Base-by-base conservation (phyloP, 2,797 vertebrate genomes). In the Rousettus madagascariensis region DNA sequence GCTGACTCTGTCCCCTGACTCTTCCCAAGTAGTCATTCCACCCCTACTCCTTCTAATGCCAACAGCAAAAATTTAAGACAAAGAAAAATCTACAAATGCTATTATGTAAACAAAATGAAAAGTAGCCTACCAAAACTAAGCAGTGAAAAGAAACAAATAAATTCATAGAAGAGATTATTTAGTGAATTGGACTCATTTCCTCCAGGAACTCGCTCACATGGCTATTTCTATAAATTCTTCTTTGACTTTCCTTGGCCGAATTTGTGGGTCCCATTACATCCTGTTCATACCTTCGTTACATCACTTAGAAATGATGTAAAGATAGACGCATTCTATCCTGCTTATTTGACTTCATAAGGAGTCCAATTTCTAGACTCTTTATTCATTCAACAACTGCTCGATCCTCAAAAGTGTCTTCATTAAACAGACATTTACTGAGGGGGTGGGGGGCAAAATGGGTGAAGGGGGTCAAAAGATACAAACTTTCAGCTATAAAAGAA, bases 1-100 rank as follows among this genome's bases (percentile, higher is more conserved):
- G 19, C 55, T 41, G 30, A 51, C 72, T 84, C 68, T 71, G 75
- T 26, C 79, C n/a, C 22, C 20, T 10, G 16, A 22, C 24, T 89
- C 38, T 71, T 30, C 49, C 26, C 41, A 38, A 17, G 3, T 1
- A 28, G 59, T 59, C 6, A 61, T 43, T 41, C 55, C 59, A 26
- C 28, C 38, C 72, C 16, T 74, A 63, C 22, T 87, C 49, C 38
- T 65, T 55, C 36, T 69, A 36, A 43, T 3, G 2, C 22, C 78
- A 46, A 24, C 41, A 85, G 61, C 59, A 74, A 66, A 53, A 68
- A 94, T 51, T 30, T 80, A 74, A 41, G 71, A n/a, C 74, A 89
- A 46, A 91, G 74, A 77, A 91, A 93, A 96, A 90, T 3, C 77
- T 57, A 38, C n/a, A 53, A 69, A 78, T 6, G n/a, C 77, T 75